Percentiles rank a stretch among this genome's conserved stretches.
Conservation (phyloP, 2,888 invertebrate genomes). For the Thera britannica region DNA sequence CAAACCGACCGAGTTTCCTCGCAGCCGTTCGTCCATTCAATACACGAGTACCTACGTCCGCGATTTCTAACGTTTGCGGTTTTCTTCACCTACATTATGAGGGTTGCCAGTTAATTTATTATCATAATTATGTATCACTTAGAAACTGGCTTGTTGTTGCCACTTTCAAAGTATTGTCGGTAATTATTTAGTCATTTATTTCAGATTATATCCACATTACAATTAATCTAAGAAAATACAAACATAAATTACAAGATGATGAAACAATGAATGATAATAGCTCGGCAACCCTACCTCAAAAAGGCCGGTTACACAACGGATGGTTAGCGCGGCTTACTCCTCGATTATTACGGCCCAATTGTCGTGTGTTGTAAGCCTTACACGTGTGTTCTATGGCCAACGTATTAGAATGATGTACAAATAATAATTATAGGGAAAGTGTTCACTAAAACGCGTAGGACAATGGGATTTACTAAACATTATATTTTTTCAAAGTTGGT, state of each 20-base stretch:
- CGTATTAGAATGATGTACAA: constrained; percentile 26
- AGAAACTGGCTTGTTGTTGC: neutral
- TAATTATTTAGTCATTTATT: too few relatives aligned
- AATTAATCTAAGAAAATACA: too few relatives aligned
- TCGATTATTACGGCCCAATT: constrained; percentile 77
- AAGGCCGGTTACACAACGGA: constrained; percentile 52
- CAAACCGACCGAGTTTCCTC: constrained; percentile 39
- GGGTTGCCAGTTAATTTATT: constrained; percentile 26
- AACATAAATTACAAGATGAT: too few relatives aligned
- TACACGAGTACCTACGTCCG: constrained; percentile 45
- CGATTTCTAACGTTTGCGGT: constrained; percentile 62
- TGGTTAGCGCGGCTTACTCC: constrained; percentile 56
- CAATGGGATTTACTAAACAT: constrained; percentile 15
- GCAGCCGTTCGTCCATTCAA: constrained; percentile 43
- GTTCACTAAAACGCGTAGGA: constrained; percentile 11
- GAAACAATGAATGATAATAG: neutral
- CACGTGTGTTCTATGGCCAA: constrained; percentile 46
- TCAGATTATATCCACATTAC: too few relatives aligned
- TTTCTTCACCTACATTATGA: constrained; percentile 48
- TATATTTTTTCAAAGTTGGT: constrained; percentile 8
- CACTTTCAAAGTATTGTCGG: neutral
- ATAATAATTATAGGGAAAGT: constrained; percentile 27
- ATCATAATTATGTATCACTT: constrained; percentile 2
- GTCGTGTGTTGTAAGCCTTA: constrained; percentile 68
- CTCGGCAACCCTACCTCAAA: constrained; percentile 32